Base-by-base conservation (phyloP, 1,140 invertebrate genomes). In the Cyclargus thomasi region DNA sequence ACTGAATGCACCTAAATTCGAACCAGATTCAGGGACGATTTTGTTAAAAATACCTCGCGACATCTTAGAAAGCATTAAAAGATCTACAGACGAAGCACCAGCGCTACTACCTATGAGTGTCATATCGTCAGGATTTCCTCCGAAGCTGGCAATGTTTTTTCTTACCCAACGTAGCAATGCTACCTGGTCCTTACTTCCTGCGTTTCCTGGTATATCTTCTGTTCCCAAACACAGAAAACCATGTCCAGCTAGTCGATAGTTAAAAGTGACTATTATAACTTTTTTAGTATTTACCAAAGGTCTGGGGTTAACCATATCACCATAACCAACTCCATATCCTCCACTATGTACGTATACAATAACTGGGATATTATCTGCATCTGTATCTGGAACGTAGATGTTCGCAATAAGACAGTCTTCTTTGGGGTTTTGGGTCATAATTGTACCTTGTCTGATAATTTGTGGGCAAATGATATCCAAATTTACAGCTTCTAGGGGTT, bases 181-280 rank as follows among this genome's bases (percentile, higher is more conserved):
- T 0, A 84, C 69, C 63, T 83, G 79, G 62, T 84, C 83, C 70
- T 86, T 86, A 77, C 82, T 78, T 11, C 79, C 83, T 35, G 81
- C 79, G 64, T 85, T 85, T 0, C 83, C 83, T 11, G 81, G 83
- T n/a, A 69, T 68, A 55, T 82, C 75, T 67, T 80, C 65, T 53
- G 79, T 85, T 0, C 81, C 82, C 29, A 82, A 64, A 47, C 82
- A 82, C 8, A 83, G 64, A 63, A 81, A 82, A 1, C 79, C 82
- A 59, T 80, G 79, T n/a, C 75, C 63, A 20, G 73, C 76, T 62
- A 82, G 71, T 8, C 79, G 72, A 57, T 82, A 82, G 36, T 82
- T 82, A 67, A 81, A 83, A 8, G 70, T 79, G 0, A 81, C 78
- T 5, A 65, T 62, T 10, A 83, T 77, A 0, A 79, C 36, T 39